Evolutionary conservation across 2,888 invertebrate genomes (phyloP).

Genomic region (Netelia virgata): DNA sequence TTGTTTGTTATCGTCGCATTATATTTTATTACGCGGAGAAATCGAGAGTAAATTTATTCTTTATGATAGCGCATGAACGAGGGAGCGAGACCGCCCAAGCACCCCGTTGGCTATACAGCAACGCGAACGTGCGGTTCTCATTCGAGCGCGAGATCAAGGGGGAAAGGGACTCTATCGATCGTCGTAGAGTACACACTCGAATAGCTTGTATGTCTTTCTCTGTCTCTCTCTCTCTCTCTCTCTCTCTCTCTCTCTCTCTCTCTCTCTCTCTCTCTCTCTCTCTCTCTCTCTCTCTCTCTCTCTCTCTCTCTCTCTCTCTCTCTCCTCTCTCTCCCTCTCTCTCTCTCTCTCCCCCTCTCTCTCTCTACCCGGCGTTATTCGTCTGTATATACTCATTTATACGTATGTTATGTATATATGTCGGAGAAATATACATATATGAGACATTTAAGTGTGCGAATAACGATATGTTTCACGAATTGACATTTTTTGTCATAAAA

Average conservation of each 20-base stretch:
- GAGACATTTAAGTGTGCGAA: no score
- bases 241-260: constrained; percentile 7
- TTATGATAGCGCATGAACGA: neutral
- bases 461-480: no score
- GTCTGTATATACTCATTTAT: neutral
- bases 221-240: constrained; percentile 9
- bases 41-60: neutral
- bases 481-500: no score
- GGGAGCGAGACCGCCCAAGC: constrained; percentile 8
- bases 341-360: neutral
- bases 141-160: constrained; percentile 67
- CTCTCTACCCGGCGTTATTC: neutral
- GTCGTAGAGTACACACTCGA: constrained; percentile 63
- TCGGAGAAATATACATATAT: neutral
- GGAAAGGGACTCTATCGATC: constrained; percentile 68
- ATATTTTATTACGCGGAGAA: neutral
- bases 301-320: constrained; percentile 1
- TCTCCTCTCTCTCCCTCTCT: constrained; percentile 25
- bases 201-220: constrained; percentile 39
- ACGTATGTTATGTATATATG: neutral
- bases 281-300: constrained; percentile 3
- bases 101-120: constrained; percentile 26
- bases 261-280: constrained; percentile 17
- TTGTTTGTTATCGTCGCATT: neutral
- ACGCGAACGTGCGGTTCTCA: constrained; percentile 61